Conservation (phyloP, 1,140 invertebrate genomes). For the Orchestia grillus region DNA sequence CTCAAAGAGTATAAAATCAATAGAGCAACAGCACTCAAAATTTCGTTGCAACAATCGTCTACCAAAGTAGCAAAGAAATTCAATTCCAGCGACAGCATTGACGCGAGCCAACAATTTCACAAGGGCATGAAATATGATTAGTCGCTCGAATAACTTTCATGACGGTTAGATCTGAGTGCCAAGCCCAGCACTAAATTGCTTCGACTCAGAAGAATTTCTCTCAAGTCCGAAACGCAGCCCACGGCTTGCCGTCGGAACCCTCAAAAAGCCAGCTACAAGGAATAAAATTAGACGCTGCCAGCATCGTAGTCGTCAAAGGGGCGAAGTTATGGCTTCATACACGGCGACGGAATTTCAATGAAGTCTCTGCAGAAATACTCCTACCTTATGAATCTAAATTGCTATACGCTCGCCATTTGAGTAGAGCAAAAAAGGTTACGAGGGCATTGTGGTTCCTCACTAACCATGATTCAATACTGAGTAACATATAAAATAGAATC, state of each 20-base stretch:
- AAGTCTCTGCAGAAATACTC: neutral
- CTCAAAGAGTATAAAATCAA: neutral
- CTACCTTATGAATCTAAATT: neutral
- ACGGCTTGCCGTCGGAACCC: neutral
- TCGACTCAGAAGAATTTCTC: neutral
- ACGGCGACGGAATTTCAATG: constrained; percentile 16
- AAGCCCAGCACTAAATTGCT: neutral
- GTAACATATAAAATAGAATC: neutral
- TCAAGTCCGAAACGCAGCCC: neutral
- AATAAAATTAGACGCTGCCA: constrained; percentile 7
- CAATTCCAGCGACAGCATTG: neutral
- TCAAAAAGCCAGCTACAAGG: neutral
- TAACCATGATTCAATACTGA: neutral
- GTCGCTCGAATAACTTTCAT: neutral
- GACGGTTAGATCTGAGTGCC: neutral
- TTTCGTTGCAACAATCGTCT: neutral
- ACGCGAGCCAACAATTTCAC: neutral
- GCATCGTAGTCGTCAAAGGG: neutral
- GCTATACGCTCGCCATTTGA: neutral
- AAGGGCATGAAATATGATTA: constrained; percentile 24
- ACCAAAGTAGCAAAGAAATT: neutral
- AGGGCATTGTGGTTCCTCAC: neutral
- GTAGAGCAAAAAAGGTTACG: neutral
- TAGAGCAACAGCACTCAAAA: neutral
- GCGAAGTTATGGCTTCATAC: neutral